Evolutionary conservation across 2,113 vertebrate species (phyloP).

Genomic region (Anoura caudifer): DNA sequence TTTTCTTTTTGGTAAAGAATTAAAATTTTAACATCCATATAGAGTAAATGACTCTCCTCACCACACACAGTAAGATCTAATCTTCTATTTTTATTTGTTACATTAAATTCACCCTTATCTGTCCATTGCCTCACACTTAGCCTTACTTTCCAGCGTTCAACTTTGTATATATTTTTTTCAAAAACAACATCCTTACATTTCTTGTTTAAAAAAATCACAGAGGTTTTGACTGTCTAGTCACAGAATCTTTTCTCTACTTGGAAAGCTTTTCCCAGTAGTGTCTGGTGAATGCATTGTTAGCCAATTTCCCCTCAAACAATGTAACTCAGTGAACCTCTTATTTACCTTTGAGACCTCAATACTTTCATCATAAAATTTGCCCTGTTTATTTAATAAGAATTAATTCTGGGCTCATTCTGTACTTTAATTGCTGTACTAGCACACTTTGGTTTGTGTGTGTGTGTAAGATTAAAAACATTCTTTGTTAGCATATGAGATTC

Average conservation of each 20-base stretch:
- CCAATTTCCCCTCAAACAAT: background rate
- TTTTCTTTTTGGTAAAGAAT: background rate
- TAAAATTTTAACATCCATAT: background rate
- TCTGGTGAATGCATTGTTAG: background rate
- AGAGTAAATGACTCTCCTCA: background rate
- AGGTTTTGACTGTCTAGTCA: background rate
- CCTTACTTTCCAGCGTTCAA: background rate
- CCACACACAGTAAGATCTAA: background rate
- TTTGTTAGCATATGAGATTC: background rate
- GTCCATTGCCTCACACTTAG: background rate
- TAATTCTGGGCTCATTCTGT: background rate
- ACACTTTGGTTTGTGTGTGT: background rate
- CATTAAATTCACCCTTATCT: background rate
- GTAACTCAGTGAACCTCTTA: background rate
- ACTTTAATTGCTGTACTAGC: background rate
- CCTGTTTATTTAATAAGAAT: background rate
- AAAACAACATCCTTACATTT: background rate
- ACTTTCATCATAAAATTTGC: background rate
- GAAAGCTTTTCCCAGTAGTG: background rate
- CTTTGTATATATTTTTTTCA: background rate
- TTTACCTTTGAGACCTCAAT: background rate
- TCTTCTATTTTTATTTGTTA: background rate
- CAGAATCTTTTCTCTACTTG: background rate
- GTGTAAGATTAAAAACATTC: background rate
- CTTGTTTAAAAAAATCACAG: background rate